Evolutionary conservation across 2,797 vertebrate genomes (phyloP).

Genomic region (Myoxocephalus aenaeus): DNA sequence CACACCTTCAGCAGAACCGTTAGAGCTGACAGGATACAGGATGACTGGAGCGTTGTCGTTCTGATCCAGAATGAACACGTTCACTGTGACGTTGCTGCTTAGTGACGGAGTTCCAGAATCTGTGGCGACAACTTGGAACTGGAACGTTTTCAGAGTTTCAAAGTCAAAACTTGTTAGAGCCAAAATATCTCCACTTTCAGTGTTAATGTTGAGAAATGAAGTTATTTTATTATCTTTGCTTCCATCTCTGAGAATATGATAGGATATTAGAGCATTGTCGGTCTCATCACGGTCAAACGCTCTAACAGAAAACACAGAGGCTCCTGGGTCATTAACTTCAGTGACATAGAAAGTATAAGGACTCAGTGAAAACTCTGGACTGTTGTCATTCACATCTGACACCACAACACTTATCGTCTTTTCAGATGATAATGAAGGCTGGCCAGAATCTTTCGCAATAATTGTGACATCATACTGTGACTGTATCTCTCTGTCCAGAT

Average conservation of each 20-base stretch:
- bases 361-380: slow-evolving; percentile 79
- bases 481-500: slow-evolving; percentile 62
- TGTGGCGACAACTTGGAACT: slow-evolving; percentile 32
- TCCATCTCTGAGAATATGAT: slow-evolving; percentile 41
- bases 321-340: slow-evolving; percentile 81
- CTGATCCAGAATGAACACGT: slow-evolving; percentile 65
- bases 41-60: slow-evolving; percentile 52
- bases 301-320: slow-evolving; percentile 37
- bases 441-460: slow-evolving; percentile 60
- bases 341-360: slow-evolving; percentile 84
- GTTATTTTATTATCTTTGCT: background rate
- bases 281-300: slow-evolving; percentile 47
- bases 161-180: background rate
- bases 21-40: slow-evolving; percentile 61
- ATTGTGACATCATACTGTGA: slow-evolving; percentile 54
- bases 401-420: slow-evolving; percentile 62
- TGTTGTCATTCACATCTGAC: slow-evolving; percentile 87
- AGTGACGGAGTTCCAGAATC: too few species aligned
- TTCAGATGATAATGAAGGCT: slow-evolving; percentile 57
- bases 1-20: slow-evolving; percentile 65
- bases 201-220: background rate
- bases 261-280: slow-evolving; percentile 48
- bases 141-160: background rate
- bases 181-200: background rate
- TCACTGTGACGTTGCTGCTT: slow-evolving; percentile 19